Conservation (phyloP, 2,113 vertebrate genomes). For the Cephalopholis sonnerati region DNA sequence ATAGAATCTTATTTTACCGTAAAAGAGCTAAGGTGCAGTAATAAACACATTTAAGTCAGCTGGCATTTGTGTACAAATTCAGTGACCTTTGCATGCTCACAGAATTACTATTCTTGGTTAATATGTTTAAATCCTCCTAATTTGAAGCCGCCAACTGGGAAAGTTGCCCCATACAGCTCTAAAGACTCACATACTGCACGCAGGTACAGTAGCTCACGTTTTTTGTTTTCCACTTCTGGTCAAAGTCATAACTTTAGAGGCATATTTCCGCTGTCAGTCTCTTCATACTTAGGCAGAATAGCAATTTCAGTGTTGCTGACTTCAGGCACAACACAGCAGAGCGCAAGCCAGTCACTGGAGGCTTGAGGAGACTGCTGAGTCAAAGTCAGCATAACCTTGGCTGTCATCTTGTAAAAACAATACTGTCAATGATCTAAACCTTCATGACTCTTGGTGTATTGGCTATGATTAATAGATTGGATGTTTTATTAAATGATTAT, state of each 20-base stretch:
- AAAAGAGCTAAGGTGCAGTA: neutral
- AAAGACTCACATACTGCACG: neutral
- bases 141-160: too few species aligned
- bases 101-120: neutral
- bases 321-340: constrained; percentile 22
- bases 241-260: too few species aligned
- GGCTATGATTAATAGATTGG: neutral
- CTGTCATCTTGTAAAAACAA: constrained; percentile 18
- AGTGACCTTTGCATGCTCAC: neutral
- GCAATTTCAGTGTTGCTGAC: constrained; percentile 39
- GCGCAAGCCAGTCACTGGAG: constrained; percentile 17
- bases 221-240: neutral
- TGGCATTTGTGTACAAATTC: neutral
- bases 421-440: neutral
- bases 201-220: neutral
- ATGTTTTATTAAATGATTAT: neutral
- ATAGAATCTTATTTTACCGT: neutral
- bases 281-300: neutral
- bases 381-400: constrained; percentile 38
- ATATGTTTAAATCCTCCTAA: neutral
- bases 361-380: constrained; percentile 53
- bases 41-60: too few species aligned
- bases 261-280: neutral
- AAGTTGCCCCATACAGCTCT: neutral
- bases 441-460: neutral